Conservation (phyloP, 2,797 vertebrate genomes). For the Pitangus sulphuratus region DNA sequence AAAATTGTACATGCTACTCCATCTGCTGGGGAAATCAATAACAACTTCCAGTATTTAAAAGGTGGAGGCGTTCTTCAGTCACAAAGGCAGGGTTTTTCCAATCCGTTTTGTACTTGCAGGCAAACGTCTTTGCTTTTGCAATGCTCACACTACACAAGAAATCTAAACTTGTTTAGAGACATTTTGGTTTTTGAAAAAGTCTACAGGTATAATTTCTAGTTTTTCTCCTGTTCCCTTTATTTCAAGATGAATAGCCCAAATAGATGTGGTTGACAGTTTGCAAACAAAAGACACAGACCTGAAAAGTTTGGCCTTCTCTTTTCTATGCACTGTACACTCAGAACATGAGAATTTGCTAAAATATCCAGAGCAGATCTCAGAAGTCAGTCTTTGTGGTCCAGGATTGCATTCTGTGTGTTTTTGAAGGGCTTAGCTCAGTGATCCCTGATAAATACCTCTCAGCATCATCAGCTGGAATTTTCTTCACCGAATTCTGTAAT, state of each 20-base stretch:
- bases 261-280: background rate
- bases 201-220: background rate
- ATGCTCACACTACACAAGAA: background rate
- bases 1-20: slow-evolving; percentile 56
- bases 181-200: background rate
- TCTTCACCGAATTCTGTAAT: background rate
- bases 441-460: background rate
- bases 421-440: background rate
- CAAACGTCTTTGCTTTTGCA: background rate
- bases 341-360: background rate
- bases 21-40: slow-evolving; percentile 65
- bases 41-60: slow-evolving; percentile 8
- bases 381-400: background rate
- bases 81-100: background rate
- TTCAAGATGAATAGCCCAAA: background rate
- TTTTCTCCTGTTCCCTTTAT: background rate
- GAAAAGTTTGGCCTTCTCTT: background rate
- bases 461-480: background rate
- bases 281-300: background rate
- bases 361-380: background rate
- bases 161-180: background rate
- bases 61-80: background rate
- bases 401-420: background rate
- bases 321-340: background rate
- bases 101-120: background rate